phyloP scores from a whole-genome alignment of 2,888 invertebrate species.

The Nomada ferruginata region DNA sequence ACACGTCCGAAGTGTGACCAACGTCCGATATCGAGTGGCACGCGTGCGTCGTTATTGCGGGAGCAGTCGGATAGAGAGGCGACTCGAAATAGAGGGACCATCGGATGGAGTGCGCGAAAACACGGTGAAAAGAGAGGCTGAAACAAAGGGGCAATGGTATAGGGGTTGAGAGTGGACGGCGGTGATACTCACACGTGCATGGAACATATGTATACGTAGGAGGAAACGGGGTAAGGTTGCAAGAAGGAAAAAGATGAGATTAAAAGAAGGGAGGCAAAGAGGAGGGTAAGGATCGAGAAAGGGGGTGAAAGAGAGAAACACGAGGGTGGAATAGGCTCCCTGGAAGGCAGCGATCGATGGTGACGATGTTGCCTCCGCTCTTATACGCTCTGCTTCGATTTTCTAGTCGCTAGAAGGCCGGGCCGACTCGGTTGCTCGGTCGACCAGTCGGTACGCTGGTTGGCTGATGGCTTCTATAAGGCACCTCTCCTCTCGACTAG shows the following conservation, averaged over 20 bases:
- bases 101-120: slow-evolving; percentile 13
- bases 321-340: slow-evolving; percentile 53
- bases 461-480: slow-evolving; percentile 32
- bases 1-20: slow-evolving; percentile 45
- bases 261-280: slow-evolving; percentile 7
- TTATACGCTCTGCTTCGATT: slow-evolving; percentile 62
- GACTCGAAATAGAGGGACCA: slow-evolving; percentile 38
- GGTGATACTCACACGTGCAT: not conserved
- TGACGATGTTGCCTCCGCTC: slow-evolving; percentile 63
- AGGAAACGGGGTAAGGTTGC: slow-evolving; percentile 16
- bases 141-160: slow-evolving; percentile 29
- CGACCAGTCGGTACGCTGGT: slow-evolving; percentile 49
- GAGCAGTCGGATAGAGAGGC: slow-evolving; percentile 39
- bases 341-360: slow-evolving; percentile 71
- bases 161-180: not conserved
- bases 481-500: slow-evolving; percentile 42
- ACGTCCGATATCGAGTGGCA: slow-evolving; percentile 56
- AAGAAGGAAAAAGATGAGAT: slow-evolving; percentile 36
- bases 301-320: slow-evolving; percentile 10
- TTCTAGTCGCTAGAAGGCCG: slow-evolving; percentile 57
- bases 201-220: not conserved
- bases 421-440: slow-evolving; percentile 48
- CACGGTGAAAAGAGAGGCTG: slow-evolving; percentile 15
- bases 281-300: slow-evolving; percentile 40
- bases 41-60: slow-evolving; percentile 61